Conservation (phyloP, 2,113 vertebrate species). For the Scomber japonicus region DNA sequence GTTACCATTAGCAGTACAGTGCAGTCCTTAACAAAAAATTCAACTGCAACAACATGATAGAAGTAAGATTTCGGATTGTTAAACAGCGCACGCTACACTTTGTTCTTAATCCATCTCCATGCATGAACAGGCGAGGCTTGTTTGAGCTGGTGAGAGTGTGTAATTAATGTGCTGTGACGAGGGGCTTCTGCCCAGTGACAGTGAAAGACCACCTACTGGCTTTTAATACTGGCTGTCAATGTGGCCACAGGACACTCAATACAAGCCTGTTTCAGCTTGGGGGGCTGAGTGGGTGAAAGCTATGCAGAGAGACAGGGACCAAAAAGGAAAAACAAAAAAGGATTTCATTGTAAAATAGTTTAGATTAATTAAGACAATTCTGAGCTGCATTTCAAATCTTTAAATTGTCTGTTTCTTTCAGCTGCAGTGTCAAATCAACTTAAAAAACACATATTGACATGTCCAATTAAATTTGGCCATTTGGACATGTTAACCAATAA, state of each 20-base stretch:
- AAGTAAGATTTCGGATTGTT: conserved; percentile 10
- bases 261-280: conserved; percentile 56
- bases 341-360: not conserved
- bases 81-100: not conserved
- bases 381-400: not conserved
- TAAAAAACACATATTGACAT: not conserved
- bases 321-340: not conserved
- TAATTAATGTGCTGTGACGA: conserved; percentile 82
- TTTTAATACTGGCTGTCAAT: conserved; percentile 85
- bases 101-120: conserved; percentile 41
- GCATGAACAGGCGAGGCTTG: conserved; percentile 41
- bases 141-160: conserved; percentile 66
- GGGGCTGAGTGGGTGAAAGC: conserved; percentile 54
- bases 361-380: no score
- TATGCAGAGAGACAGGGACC: conserved; percentile 19
- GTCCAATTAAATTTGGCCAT: no score
- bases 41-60: not conserved
- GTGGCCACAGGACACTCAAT: conserved; percentile 72
- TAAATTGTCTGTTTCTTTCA: not conserved
- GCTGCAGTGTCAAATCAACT: not conserved
- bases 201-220: conserved; percentile 81
- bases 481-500: no score
- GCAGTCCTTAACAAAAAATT: not conserved
- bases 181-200: conserved; percentile 80
- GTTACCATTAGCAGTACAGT: conserved; percentile 17